Conservation (phyloP, 2,113 vertebrate genomes). For the Mixornis gularis region DNA sequence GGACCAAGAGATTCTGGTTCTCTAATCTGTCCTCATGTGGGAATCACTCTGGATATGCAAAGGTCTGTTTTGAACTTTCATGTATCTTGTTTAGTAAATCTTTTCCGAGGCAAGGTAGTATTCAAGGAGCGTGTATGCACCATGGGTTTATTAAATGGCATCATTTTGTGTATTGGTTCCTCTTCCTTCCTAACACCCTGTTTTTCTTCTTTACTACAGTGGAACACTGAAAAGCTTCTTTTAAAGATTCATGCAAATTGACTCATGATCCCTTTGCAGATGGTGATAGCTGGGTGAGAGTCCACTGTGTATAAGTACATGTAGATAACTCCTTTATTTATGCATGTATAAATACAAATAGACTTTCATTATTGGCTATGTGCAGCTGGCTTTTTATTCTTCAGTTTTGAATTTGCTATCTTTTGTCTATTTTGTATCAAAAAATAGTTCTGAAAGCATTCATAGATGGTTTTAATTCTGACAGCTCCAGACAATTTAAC, state of each 20-base stretch:
- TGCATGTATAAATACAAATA: background rate
- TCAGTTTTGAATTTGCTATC: background rate
- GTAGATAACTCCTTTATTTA: background rate
- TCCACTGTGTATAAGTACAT: background rate
- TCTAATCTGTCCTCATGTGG: background rate
- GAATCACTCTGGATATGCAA: background rate
- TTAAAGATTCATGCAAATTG: background rate
- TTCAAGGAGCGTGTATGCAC: background rate
- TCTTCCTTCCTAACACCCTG: background rate
- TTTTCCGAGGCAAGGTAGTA: background rate
- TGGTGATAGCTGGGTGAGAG: background rate
- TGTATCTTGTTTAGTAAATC: background rate
- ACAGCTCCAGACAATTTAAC: background rate
- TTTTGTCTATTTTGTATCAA: background rate
- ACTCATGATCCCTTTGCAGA: background rate
- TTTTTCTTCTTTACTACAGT: background rate
- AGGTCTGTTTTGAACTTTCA: background rate
- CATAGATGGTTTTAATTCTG: background rate
- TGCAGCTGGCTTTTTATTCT: background rate
- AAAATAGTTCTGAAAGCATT: background rate
- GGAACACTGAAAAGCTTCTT: background rate
- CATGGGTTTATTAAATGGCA: background rate
- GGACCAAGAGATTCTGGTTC: background rate
- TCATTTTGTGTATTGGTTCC: rapidly evolving
- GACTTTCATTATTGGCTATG: background rate